Evolutionary conservation across 1,140 invertebrate genomes (phyloP), one percentile per base, ranked within the genome.

Genomic region (Eufriesea mexicana): DNA sequence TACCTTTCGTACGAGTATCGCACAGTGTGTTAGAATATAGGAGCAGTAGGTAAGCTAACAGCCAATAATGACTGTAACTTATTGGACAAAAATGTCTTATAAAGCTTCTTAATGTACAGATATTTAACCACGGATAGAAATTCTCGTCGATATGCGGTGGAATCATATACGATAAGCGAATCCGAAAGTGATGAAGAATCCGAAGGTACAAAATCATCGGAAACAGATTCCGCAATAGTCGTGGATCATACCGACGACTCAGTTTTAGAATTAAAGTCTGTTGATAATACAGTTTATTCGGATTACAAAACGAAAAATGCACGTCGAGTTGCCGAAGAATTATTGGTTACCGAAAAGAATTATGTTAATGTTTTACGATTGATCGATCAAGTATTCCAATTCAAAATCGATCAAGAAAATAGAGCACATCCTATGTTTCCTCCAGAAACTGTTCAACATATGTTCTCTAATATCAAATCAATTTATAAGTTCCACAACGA

Each of bases 331-430:
- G 97, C 96, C 6, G 92, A 96, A 86, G 97, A 97, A 93, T 95
- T 97, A 55, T 94, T 96, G 84, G 95, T 95, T 10, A 97, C 97
- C 0, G 97, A 97, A 91, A 94, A 95, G 88, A 95, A 95, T 73
- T 97, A 97, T 93, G 96, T 97, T 16, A 95, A 96, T 92, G 95
- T 96, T 85, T 91, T 97, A 25, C 95, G 95, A 77, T 91, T 97
- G n/a, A 95, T 97, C 9, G 96, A 96, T 91, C 93, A 95, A 87
- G 96, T 97, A 89, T 97, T 97, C 89, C 94, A 94, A 84, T 94
- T 94, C 64, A 86, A 93, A 55, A 93, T 94, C 10, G 94, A 94
- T 85, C 94, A 94, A 71, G 94, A 94, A 61, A 94, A 95, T 93
- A 78, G 90, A 92, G 88, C 95, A 85, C 92, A 93, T 96, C 78